Conservation (phyloP, 2,888 invertebrate genomes). For the Monochamus alternatus region DNA sequence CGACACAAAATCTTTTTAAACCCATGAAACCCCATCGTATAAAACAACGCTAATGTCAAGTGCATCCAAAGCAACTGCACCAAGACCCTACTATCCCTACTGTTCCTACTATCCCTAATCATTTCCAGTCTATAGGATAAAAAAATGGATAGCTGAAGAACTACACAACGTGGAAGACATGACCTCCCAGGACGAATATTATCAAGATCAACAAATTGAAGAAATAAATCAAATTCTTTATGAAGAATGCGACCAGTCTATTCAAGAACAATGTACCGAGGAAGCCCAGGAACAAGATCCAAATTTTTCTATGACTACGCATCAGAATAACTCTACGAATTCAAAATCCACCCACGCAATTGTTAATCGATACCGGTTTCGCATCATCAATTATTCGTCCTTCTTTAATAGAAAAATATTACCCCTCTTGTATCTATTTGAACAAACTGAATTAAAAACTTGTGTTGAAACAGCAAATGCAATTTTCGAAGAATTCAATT, state of each 20-base stretch:
- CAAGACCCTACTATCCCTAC: background rate
- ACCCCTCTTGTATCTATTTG: background rate
- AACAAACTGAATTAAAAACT: background rate
- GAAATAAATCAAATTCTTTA: no score
- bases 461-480: background rate
- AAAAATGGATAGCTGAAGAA: background rate
- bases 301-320: no score
- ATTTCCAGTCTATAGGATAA: no score
- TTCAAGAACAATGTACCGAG: no score
- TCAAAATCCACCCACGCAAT: background rate
- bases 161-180: background rate
- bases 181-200: no score
- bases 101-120: background rate
- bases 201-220: no score
- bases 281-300: no score
- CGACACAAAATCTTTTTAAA: constrained; percentile 15
- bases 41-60: no score
- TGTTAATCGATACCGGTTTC: background rate
- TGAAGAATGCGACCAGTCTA: no score
- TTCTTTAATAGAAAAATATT: no score
- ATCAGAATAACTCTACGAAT: background rate
- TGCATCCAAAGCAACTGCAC: no score
- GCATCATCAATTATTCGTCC: background rate
- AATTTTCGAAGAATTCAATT: background rate
- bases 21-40: background rate